These are phyloP conservation scores for Blennius ocellaris DNA, from an alignment of 2,113 vertebrate genomes.

Conservation along the genomic window DNA sequence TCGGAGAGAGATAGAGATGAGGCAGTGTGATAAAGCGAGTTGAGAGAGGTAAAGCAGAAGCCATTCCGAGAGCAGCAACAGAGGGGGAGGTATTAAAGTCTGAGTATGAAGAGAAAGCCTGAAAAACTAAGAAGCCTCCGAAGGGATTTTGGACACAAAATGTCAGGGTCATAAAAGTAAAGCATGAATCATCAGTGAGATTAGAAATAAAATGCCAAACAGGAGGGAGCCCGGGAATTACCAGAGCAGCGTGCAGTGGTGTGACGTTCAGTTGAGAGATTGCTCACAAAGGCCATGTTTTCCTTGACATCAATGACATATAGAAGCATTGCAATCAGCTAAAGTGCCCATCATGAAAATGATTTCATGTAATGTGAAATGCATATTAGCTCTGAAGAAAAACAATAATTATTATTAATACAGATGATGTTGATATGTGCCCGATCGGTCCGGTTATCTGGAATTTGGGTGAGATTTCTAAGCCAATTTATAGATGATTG, in stretches of 20 bases:
- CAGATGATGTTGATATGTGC: background rate
- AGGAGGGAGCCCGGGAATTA: background rate
- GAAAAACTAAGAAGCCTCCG: slow-evolving; percentile 6
- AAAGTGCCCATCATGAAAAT: background rate
- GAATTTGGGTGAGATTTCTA: no score
- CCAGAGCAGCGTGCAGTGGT: background rate
- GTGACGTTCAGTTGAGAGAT: background rate
- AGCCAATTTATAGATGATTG: no score
- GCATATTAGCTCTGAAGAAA: background rate
- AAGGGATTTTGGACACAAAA: slow-evolving; percentile 10
- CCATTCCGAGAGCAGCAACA: slow-evolving; percentile 31
- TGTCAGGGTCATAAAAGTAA: slow-evolving; percentile 22
- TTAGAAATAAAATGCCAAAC: slow-evolving; percentile 9
- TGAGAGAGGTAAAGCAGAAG: slow-evolving; percentile 15
- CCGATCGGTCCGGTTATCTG: background rate
- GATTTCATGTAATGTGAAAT: background rate
- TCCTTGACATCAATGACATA: background rate
- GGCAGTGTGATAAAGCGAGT: slow-evolving; percentile 20
- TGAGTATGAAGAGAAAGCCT: slow-evolving; percentile 11
- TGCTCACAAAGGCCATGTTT: background rate
- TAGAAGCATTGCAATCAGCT: background rate
- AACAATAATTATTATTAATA: background rate
- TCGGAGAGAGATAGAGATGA: slow-evolving; percentile 29
- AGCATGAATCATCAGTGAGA: slow-evolving; percentile 25
- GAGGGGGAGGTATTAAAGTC: slow-evolving; percentile 17